Percentiles rank a stretch among this genome's conserved stretches.
Evolutionary conservation across 2,113 vertebrate genomes (phyloP).

Genomic region (Arvicanthis niloticus): DNA sequence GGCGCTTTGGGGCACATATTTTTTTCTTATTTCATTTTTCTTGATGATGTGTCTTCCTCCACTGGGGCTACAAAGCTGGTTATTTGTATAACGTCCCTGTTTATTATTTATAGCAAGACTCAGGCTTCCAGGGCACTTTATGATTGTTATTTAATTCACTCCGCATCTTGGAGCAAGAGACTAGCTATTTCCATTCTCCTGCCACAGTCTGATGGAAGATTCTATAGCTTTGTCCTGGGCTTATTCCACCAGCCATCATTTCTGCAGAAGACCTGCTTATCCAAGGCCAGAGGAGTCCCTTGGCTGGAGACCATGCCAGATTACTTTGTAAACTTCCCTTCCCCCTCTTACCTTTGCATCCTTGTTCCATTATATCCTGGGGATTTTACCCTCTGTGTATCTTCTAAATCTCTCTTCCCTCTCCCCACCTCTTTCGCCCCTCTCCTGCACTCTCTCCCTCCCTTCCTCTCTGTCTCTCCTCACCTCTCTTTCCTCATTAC

Average conservation of each 20-base stretch:
- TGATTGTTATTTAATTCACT: conserved; percentile 79
- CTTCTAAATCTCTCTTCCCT: background rate
- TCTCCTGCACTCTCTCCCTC: background rate
- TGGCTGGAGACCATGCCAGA: background rate
- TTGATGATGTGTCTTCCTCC: conserved; percentile 78
- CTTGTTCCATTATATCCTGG: background rate
- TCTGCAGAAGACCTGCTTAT: background rate
- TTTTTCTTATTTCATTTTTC: conserved; percentile 79
- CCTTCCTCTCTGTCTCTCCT: background rate
- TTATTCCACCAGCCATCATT: background rate
- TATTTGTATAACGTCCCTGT: conserved; percentile 77
- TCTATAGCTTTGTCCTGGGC: background rate
- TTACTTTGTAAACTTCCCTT: background rate
- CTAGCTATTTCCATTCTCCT: conserved; percentile 23
- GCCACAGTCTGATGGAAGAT: background rate
- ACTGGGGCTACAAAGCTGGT: conserved; percentile 68
- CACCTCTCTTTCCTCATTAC: background rate
- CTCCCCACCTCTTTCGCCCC: background rate
- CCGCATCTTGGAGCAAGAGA: conserved; percentile 27
- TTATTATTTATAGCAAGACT: conserved; percentile 81
- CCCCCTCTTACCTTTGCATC: no score
- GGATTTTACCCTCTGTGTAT: background rate
- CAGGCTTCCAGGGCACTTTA: conserved; percentile 67
- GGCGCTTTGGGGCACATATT: conserved; percentile 71
- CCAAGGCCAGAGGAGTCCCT: no score